These are phyloP conservation scores for Cotesia congregata DNA, from an alignment of 2,888 invertebrate species.

Conservation along the genomic window DNA sequence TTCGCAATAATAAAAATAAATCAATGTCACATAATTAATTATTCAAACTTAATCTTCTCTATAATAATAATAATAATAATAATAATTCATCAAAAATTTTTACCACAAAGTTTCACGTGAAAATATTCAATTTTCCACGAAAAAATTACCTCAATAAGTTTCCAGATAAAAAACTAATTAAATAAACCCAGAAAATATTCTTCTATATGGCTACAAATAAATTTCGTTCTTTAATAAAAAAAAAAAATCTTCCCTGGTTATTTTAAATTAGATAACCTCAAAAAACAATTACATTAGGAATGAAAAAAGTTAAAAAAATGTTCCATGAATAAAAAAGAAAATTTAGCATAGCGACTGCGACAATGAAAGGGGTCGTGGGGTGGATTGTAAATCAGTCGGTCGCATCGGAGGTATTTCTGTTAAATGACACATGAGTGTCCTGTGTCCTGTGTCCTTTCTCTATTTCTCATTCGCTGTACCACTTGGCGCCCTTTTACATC, in stretches of 20 bases:
- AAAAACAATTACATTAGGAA: conserved; percentile 1
- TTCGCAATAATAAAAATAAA: no score
- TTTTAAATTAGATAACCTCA: neutral
- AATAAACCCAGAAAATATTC: neutral
- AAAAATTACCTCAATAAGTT: no score
- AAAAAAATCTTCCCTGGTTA: neutral
- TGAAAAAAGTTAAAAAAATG: neutral
- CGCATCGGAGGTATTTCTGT: conserved; percentile 67
- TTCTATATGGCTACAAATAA: no score
- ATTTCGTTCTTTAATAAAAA: neutral
- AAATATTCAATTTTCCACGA: no score
- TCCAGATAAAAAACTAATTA: no score
- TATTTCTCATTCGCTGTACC: neutral
- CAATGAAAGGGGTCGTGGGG: conserved; percentile 23
- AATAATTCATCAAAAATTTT: no score
- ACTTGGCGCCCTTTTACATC: conserved; percentile 1
- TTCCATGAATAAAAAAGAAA: conserved; percentile 23
- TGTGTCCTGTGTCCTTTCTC: conserved; percentile 4
- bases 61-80: no score
- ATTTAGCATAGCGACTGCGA: conserved; percentile 34
- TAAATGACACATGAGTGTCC: conserved; percentile 66
- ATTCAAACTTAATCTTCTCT: no score
- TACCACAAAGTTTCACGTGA: no score
- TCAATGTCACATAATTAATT: no score
- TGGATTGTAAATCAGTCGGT: conserved; percentile 65